Conservation (phyloP, 1,140 invertebrate genomes). For the Acyrthosiphon pisum region DNA sequence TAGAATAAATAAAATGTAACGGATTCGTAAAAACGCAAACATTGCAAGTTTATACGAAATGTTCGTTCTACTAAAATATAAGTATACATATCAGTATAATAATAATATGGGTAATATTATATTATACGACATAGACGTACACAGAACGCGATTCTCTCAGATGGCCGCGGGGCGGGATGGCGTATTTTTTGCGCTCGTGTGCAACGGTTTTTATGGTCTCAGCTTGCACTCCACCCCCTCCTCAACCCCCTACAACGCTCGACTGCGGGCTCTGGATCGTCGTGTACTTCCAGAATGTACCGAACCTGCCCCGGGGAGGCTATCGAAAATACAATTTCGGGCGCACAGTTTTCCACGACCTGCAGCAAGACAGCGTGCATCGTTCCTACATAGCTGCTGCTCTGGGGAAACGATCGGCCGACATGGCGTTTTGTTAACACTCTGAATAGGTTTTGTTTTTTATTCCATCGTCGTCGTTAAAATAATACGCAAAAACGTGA, state of each 20-base stretch:
- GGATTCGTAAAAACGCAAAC: not conserved
- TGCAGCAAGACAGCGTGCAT: not conserved
- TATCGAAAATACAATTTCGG: conserved; percentile 15
- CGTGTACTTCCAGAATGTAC: not conserved
- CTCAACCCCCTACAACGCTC: no score
- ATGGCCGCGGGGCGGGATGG: not conserved
- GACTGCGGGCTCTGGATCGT: no score
- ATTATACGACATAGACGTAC: not conserved
- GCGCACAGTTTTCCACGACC: not conserved
- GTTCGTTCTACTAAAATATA: not conserved
- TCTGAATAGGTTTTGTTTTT: conserved; percentile 34
- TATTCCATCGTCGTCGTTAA: not conserved
- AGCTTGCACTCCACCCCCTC: not conserved
- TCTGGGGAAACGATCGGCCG: conserved; percentile 2
- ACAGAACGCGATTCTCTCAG: not conserved
- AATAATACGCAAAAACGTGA: conserved; percentile 39
- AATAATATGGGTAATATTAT: not conserved
- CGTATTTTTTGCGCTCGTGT: not conserved
- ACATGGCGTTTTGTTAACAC: conserved; percentile 10
- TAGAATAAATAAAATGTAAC: not conserved
- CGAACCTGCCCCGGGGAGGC: not conserved
- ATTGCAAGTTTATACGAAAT: not conserved
- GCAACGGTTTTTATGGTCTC: not conserved
- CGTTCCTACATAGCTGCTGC: not conserved
- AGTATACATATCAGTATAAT: not conserved